Evolutionary conservation across 2,797 vertebrate genomes (phyloP).

Genomic region (Microchirus variegatus): DNA sequence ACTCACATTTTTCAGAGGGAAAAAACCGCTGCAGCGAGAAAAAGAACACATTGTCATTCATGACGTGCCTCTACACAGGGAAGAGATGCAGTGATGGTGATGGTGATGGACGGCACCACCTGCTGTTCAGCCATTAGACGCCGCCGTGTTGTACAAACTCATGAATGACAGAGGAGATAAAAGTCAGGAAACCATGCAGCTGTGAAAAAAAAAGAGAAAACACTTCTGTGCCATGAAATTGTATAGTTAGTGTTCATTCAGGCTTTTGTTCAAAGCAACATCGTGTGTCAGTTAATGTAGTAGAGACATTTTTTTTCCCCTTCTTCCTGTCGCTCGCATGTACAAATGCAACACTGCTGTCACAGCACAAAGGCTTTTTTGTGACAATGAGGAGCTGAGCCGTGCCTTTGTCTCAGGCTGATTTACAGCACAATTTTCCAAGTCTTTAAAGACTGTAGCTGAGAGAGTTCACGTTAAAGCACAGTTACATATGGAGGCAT

Average conservation of each 20-base stretch:
- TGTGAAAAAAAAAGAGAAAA: slow-evolving; percentile 40
- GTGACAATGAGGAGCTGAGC: slow-evolving; percentile 38
- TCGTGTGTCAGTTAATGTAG: slow-evolving; percentile 34
- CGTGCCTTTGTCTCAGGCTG: slow-evolving; percentile 59
- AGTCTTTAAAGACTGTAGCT: background rate
- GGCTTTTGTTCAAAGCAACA: slow-evolving; percentile 26
- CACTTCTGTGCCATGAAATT: slow-evolving; percentile 60
- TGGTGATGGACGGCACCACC: slow-evolving; percentile 32
- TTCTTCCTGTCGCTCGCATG: slow-evolving; percentile 12
- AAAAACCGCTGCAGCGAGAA: slow-evolving; percentile 4
- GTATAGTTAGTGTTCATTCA: slow-evolving; percentile 20
- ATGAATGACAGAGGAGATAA: background rate
- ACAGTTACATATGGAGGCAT: slow-evolving; percentile 15
- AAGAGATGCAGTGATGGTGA: background rate
- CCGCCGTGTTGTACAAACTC: slow-evolving; percentile 30
- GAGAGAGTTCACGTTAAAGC: slow-evolving; percentile 17
- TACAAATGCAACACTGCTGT: slow-evolving; percentile 10
- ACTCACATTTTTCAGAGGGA: background rate
- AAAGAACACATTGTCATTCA: slow-evolving; percentile 4
- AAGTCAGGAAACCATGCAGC: slow-evolving; percentile 28
- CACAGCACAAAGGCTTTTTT: slow-evolving; percentile 38
- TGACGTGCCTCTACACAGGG: background rate
- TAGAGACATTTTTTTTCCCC: background rate
- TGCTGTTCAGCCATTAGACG: slow-evolving; percentile 30
- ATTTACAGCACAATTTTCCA: slow-evolving; percentile 51